A percentile compares a stretch with the other conserved stretches of the same genome.
These are phyloP conservation scores for Venustaconcha ellipsiformis DNA, from an alignment of 1,140 invertebrate genomes.

Conservation along the genomic window DNA sequence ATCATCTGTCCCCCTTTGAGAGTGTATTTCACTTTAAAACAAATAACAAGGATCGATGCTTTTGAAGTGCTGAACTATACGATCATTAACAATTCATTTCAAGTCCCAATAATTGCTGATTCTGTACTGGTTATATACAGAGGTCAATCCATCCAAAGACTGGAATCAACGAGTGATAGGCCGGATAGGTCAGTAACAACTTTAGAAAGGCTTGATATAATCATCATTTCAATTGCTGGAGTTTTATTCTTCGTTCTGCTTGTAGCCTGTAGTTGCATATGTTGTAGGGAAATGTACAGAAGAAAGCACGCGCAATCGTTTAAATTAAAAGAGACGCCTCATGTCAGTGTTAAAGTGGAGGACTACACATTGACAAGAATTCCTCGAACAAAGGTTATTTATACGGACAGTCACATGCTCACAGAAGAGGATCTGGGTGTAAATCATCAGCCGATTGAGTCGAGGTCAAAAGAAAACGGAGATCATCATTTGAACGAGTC, in stretches of 20 bases:
- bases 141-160: too few species aligned
- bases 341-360: slow-evolving; percentile 44
- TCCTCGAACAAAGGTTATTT: slow-evolving; percentile 37
- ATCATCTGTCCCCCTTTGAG: too few species aligned
- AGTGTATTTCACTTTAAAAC: too few species aligned
- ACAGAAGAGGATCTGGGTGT: not conserved
- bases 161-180: too few species aligned
- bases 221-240: slow-evolving; percentile 45
- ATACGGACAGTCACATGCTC: slow-evolving; percentile 16
- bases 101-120: too few species aligned
- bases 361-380: slow-evolving; percentile 47
- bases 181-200: not conserved
- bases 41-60: too few species aligned
- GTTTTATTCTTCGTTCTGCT: slow-evolving; percentile 36
- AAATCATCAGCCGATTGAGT: too few species aligned
- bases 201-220: slow-evolving; percentile 41
- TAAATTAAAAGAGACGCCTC: slow-evolving; percentile 38
- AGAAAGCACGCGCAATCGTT: slow-evolving; percentile 41
- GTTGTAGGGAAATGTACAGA: slow-evolving; percentile 40
- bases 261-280: slow-evolving; percentile 32
- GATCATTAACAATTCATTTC: too few species aligned
- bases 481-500: too few species aligned
- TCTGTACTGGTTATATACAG: too few species aligned
- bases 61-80: too few species aligned
- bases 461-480: too few species aligned